phyloP scores from a whole-genome alignment of 1,140 invertebrate species.

The Pseudachorutes palmiensis region DNA sequence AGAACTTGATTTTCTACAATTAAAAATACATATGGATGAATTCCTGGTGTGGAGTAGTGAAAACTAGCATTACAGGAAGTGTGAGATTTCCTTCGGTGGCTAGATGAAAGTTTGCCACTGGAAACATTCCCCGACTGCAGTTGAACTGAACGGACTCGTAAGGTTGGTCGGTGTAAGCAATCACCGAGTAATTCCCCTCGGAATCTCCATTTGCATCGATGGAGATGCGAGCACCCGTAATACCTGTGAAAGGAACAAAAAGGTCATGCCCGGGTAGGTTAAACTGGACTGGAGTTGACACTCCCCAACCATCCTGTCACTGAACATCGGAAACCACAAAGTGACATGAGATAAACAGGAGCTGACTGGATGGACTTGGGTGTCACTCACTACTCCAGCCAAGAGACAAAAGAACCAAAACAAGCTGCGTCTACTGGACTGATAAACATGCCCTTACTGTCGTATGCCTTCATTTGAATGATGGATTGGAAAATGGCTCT shows the following conservation, averaged over 20 bases:
- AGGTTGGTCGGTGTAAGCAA: slow-evolving; percentile 57
- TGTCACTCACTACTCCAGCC: neutral
- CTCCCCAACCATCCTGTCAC: too few species aligned
- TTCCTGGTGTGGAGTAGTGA: neutral
- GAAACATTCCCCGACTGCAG: slow-evolving; percentile 64
- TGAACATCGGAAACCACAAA: too few species aligned
- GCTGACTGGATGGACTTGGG: neutral
- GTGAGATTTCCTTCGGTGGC: slow-evolving; percentile 52
- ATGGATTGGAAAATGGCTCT: slow-evolving; percentile 68
- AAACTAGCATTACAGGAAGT: slow-evolving; percentile 23
- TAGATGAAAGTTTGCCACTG: slow-evolving; percentile 71
- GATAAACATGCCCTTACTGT: slow-evolving; percentile 54
- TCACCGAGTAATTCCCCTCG: slow-evolving; percentile 90
- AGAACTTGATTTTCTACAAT: slow-evolving; percentile 31
- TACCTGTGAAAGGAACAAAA: slow-evolving; percentile 53
- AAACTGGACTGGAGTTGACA: neutral
- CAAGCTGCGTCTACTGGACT: too few species aligned
- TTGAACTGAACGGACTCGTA: slow-evolving; percentile 8
- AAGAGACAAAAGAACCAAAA: neutral
- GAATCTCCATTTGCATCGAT: slow-evolving; percentile 89
- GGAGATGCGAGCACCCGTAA: slow-evolving; percentile 81
- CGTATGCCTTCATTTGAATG: slow-evolving; percentile 63
- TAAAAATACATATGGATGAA: neutral
- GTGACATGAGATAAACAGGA: neutral
- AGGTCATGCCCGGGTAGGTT: neutral